Evolutionary conservation across 2,113 vertebrate genomes (phyloP).

Genomic region (Sceloporus undulatus): DNA sequence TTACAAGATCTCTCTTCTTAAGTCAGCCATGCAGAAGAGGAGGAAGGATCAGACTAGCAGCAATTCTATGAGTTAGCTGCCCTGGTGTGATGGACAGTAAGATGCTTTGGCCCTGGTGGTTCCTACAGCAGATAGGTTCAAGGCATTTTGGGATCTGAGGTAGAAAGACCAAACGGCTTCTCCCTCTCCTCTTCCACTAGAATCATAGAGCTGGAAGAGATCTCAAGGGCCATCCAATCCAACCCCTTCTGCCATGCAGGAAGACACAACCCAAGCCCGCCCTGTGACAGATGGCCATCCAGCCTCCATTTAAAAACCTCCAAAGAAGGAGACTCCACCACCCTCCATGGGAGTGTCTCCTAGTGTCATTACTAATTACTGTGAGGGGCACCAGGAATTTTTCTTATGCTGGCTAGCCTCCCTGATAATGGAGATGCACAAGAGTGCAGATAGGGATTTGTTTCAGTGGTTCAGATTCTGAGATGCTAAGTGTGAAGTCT

Average conservation of each 20-base stretch:
- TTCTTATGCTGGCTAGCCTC: neutral
- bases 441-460: neutral
- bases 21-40: neutral
- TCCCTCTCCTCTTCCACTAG: neutral
- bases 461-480: neutral
- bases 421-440: neutral
- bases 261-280: too few species aligned
- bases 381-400: neutral
- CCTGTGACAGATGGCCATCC: too few species aligned
- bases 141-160: neutral
- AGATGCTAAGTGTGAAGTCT: neutral
- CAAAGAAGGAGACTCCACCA: too few species aligned
- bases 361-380: too few species aligned
- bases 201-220: too few species aligned
- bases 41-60: neutral
- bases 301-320: too few species aligned
- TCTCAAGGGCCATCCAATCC: too few species aligned
- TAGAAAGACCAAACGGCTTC: neutral
- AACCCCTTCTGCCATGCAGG: too few species aligned
- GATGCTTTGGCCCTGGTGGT: neutral
- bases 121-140: neutral
- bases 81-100: neutral
- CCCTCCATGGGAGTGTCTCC: too few species aligned
- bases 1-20: too few species aligned
- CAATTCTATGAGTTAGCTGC: neutral